phyloP scores from a whole-genome alignment of 2,888 invertebrate species.

The Mythimna ferrago region DNA sequence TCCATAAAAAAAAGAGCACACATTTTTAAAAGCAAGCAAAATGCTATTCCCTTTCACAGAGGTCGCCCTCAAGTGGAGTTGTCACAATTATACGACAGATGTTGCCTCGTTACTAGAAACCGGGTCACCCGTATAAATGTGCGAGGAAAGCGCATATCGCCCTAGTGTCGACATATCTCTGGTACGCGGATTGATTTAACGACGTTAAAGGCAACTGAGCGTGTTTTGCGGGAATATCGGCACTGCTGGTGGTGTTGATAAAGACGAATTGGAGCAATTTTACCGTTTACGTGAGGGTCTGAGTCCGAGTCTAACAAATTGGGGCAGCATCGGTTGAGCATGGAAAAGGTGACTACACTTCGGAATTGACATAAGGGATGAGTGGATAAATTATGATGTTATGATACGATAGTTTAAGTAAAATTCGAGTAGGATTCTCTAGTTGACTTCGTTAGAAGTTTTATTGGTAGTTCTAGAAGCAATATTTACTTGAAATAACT shows the following conservation, averaged over 20 bases:
- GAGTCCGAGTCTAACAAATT: neutral
- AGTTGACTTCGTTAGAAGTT: neutral
- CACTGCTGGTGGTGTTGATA: constrained; percentile 22
- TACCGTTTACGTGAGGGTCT: neutral
- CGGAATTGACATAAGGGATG: neutral
- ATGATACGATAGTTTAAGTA: neutral
- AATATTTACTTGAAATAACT: too few relatives aligned
- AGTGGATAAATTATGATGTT: neutral
- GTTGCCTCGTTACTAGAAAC: constrained; percentile 60
- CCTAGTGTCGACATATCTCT: constrained; percentile 40
- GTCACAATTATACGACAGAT: constrained; percentile 63
- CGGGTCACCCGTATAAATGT: constrained; percentile 55
- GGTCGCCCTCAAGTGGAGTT: constrained; percentile 51
- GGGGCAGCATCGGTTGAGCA: neutral
- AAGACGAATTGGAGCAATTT: constrained; percentile 23
- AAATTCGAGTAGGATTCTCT: neutral
- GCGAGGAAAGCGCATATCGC: constrained; percentile 38
- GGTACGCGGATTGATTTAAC: constrained; percentile 45
- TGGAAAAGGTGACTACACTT: neutral
- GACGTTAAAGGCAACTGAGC: constrained; percentile 31
- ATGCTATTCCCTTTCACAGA: constrained; percentile 44
- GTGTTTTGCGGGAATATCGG: constrained; percentile 28
- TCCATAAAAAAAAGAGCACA: constrained; percentile 37
- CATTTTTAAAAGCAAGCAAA: constrained; percentile 37
- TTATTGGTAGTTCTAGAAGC: too few relatives aligned